phyloP scores from a whole-genome alignment of 2,113 vertebrate species.

The Anas platyrhynchos region DNA sequence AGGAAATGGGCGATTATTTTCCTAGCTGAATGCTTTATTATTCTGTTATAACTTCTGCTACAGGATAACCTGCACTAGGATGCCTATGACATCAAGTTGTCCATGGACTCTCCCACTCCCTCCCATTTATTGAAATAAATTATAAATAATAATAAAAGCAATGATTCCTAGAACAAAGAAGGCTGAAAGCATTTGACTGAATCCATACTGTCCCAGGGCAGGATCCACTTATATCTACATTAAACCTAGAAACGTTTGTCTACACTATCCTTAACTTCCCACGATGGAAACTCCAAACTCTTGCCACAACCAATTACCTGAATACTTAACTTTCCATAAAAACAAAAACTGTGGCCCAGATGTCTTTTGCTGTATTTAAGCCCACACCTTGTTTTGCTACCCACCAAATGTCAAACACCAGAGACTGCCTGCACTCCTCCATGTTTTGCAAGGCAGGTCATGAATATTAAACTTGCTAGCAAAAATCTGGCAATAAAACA shows the following conservation, averaged over 20 bases:
- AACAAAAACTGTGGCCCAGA: background rate
- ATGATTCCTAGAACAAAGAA: background rate
- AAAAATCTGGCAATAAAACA: conserved; percentile 2
- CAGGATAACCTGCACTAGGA: background rate
- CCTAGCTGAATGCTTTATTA: background rate
- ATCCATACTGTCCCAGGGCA: background rate
- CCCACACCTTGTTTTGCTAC: background rate
- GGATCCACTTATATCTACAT: background rate
- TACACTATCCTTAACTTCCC: background rate
- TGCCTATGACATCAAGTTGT: background rate
- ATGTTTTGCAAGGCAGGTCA: background rate
- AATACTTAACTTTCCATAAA: background rate
- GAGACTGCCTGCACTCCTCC: background rate
- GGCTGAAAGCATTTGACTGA: background rate
- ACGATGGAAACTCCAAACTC: background rate
- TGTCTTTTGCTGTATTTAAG: background rate
- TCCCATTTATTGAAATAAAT: background rate
- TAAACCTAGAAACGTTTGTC: background rate
- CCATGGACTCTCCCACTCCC: background rate
- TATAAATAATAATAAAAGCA: background rate
- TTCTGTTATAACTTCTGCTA: background rate
- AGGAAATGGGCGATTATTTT: background rate
- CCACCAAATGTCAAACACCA: background rate
- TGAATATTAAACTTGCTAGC: background rate
- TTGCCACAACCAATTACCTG: background rate